Percentiles rank a stretch among this genome's conserved stretches.
Conservation (phyloP, 2,797 vertebrate genomes). For the Okamejei kenojei region DNA sequence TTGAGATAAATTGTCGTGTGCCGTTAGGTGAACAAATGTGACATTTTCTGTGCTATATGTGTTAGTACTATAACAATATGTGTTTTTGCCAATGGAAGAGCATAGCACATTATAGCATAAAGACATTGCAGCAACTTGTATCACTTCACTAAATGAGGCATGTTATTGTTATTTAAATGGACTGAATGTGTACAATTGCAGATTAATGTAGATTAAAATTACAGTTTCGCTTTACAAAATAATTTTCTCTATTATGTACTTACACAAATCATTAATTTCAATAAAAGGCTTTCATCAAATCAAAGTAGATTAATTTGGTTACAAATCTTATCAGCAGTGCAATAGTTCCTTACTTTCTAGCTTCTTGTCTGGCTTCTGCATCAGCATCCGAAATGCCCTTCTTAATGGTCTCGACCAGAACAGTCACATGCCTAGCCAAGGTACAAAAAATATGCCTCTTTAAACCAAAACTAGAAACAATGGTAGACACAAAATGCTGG, state of each 20-base stretch:
- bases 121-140: background rate
- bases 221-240: background rate
- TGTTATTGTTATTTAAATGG: background rate
- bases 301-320: background rate
- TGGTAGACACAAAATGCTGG: too few relatives aligned
- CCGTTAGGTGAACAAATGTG: background rate
- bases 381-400: conserved; percentile 93
- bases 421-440: conserved; percentile 74
- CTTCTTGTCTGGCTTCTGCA: conserved; percentile 90
- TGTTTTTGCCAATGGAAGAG: background rate
- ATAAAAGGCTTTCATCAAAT: background rate
- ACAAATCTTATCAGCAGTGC: background rate
- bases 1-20: background rate
- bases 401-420: conserved; percentile 93
- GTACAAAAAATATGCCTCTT: conserved; percentile 39
- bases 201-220: background rate
- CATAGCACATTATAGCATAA: background rate
- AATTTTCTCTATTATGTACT: background rate
- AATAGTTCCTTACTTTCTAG: conserved; percentile 78
- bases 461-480: background rate
- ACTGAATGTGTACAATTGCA: background rate
- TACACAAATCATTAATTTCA: background rate
- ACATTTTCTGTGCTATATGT: background rate
- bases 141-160: background rate
- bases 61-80: background rate